phyloP scores from a whole-genome alignment of 1,140 invertebrate genomes.

The Paracyclopina nana region DNA sequence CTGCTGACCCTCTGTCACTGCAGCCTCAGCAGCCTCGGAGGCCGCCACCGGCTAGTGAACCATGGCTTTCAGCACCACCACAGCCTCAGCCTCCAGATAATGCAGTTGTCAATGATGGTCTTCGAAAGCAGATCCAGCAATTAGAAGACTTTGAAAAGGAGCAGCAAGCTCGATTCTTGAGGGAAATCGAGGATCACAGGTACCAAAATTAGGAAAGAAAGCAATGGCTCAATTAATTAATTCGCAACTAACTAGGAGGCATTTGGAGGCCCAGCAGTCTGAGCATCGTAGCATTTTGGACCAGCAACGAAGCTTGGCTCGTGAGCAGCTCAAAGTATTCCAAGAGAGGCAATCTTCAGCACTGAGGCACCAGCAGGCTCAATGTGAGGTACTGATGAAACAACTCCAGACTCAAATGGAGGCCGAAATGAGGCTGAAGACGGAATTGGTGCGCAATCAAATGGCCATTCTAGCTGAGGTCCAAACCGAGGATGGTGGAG shows the following conservation, averaged over 20 bases:
- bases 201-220: no score
- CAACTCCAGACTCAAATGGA: slow-evolving; percentile 1
- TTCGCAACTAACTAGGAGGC: no score
- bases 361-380: neutral
- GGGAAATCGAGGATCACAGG: neutral
- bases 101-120: neutral
- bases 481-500: neutral
- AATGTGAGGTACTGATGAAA: slow-evolving; percentile 1
- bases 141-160: neutral
- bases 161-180: neutral
- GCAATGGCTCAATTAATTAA: no score
- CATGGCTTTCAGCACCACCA: no score
- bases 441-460: neutral
- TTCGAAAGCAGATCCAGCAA: neutral
- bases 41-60: no score
- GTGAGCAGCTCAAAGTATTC: neutral
- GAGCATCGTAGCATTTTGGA: neutral
- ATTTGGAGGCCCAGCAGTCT: neutral
- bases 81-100: no score
- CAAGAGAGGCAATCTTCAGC: neutral
- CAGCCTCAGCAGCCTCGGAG: no score
- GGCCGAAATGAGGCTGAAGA: slow-evolving; percentile 1
- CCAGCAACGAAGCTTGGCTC: neutral
- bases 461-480: neutral
- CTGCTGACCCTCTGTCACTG: no score